Base-by-base conservation (phyloP, 1,140 invertebrate species). In the Drosophila sulfurigaster region DNA sequence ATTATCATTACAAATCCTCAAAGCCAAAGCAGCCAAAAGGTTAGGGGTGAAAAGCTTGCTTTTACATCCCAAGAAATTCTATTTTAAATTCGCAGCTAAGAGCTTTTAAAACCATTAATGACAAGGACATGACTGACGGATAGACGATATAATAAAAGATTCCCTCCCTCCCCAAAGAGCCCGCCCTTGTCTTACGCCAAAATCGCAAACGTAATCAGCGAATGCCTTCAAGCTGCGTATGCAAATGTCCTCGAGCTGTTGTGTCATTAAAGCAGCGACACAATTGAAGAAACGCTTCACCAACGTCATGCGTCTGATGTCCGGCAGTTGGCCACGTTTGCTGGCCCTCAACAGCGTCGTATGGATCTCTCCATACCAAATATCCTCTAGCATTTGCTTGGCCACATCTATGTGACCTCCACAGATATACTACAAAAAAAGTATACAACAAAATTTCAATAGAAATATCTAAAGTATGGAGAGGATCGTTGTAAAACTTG, bases 201-300 rank as follows among this genome's bases (percentile, higher is more conserved):
- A 94, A 90, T 97, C 95, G 51, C 95, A 93, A 11, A 98, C 94
- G 77, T 96, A 97, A 63, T 97, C 93, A 3, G 96, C 95, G 82
- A 95, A 98, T 67, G 97, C 96, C 51, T 95, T 93, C 64, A 98
- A 94, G 8, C 97, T 98, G 76, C 96, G 95, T n/a, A 97, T 92
- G 72, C 96, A 96, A 30, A 98, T 92, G 28, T 94, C 94, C 92
- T 97, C 96, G 20, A 98, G 92, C 81, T 98, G 96, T 75, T 95
- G 95, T 4, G 97, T 96, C 97, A 98, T 98, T 15, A 98, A 93
- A 13, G 95, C 95, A 5, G 96, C 96, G 1, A 98, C 94, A 81
- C 96, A 97, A 85, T 97, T 96, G 85, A 96, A 98, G 93, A 98
- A 98, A 57, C 95, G 94, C 82, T 95, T 94, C 81, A 96, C 94